A percentile compares a stretch with the other conserved stretches of the same genome.
phyloP scores from a whole-genome alignment of 2,797 vertebrate genomes.

The Pelochelys cantorii region DNA sequence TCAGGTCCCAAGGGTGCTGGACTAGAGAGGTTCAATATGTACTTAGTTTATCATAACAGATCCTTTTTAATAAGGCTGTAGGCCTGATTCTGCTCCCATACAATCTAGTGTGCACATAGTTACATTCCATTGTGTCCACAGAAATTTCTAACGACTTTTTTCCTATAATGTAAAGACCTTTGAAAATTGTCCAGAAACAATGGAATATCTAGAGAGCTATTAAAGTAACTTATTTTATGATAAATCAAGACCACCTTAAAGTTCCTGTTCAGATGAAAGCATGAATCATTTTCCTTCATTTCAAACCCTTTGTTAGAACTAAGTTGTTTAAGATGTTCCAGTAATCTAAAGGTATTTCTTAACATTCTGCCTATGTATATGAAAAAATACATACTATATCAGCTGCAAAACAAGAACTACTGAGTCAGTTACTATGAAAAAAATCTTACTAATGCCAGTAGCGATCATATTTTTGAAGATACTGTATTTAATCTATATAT shows the following conservation, averaged over 20 bases:
- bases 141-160: constrained; percentile 40
- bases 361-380: neutral
- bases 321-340: neutral
- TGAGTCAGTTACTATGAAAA: neutral
- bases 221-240: neutral
- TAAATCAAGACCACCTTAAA: neutral
- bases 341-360: neutral
- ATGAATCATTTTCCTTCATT: neutral
- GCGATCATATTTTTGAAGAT: neutral
- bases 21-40: too few species aligned
- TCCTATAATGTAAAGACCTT: constrained; percentile 45
- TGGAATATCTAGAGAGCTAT: neutral
- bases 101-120: constrained; percentile 46
- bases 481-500: constrained; percentile 1
- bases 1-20: too few species aligned
- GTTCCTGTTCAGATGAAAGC: neutral
- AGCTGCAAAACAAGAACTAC: neutral
- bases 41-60: neutral
- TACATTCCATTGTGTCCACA: constrained; percentile 33
- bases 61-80: neutral
- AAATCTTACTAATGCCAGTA: neutral
- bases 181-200: neutral
- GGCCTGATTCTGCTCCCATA: neutral
- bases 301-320: neutral
- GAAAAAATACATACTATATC: too few species aligned